Evolutionary conservation across 2,113 vertebrate genomes (phyloP).

Genomic region (Pollachius pollachius): DNA sequence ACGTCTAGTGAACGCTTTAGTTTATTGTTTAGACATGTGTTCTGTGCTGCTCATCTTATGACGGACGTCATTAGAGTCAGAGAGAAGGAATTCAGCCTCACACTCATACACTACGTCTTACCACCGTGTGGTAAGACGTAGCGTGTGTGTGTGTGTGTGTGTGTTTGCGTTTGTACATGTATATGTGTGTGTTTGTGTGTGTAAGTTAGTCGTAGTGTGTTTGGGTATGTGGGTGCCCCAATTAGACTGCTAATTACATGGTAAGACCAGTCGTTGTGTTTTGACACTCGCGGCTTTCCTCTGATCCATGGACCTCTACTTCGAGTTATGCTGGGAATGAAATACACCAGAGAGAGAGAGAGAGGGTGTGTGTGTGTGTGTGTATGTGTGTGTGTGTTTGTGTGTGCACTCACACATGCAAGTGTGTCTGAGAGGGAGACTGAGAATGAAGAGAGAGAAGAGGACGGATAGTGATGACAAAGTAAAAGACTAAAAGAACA

Average conservation of each 20-base stretch:
- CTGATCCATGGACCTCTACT: not conserved
- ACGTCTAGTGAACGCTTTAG: no score
- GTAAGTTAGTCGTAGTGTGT: no score
- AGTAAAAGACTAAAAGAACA: not conserved
- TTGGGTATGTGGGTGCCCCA: conserved; percentile 22
- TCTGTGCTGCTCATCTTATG: conserved; percentile 23
- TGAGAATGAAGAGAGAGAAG: not conserved
- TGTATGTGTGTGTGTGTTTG: no score
- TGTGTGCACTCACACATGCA: no score
- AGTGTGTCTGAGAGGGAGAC: not conserved
- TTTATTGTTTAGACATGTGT: not conserved
- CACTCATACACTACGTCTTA: conserved; percentile 24
- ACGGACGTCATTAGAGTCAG: conserved; percentile 28
- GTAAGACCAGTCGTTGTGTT: conserved; percentile 22
- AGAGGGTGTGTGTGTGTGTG: no score
- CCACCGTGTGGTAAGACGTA: not conserved
- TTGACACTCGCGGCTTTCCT: conserved; percentile 9
- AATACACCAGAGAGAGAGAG: not conserved
- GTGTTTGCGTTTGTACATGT: not conserved
- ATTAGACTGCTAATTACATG: conserved; percentile 31
- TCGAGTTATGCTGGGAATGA: not conserved
- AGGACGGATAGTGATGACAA: no score
- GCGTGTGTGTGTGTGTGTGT: no score
- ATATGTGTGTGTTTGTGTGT: conserved; percentile 2
- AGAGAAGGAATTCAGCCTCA: conserved; percentile 10